Evolutionary conservation across 1,140 invertebrate species (phyloP), one percentile per base, ranked within the genome.

Genomic region (Cepaea nemoralis): DNA sequence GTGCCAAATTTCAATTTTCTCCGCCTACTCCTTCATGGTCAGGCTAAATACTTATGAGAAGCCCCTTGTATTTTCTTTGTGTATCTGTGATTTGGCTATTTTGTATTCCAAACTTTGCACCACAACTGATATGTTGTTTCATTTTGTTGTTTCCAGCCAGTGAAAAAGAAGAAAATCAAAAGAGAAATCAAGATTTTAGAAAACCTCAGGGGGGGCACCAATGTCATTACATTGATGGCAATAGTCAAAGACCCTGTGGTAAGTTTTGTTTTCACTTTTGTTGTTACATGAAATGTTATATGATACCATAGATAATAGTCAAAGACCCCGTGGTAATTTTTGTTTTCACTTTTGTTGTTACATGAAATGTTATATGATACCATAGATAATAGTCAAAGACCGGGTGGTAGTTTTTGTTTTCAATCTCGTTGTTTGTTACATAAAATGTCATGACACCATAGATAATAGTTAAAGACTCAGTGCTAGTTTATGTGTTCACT

Each of bases 91-190:
- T 16, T n/a, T 55, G 50, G 50, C 50, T n/a, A 55, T 55, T 16
- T 16, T 55, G n/a, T 55, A 55, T 55, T 55, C 50, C 14, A 69
- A 14, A n/a, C 39, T n/a, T n/a, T n/a, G n/a, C n/a, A n/a, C n/a
- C n/a, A n/a, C n/a, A n/a, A n/a, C n/a, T n/a, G n/a, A n/a, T n/a
- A n/a, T n/a, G n/a, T 77, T 5, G n/a, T n/a, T n/a, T n/a, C n/a
- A n/a, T n/a, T n/a, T n/a, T n/a, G 48, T 48, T 80, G 78, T 81
- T 91, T 94, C 45, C 91, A 98, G 96, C 99, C 99, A 89, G 98
- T 99, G n/a, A 99, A 99, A 94, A 99, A 99, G 96, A 99, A 99
- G 96, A 99, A 99, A 94, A 99, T 99, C 87, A 99, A 99, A 94
- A 94, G 99, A 92, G 99, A 99, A 94, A 99, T 99, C 89, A 99